Base-by-base conservation (phyloP, 2,888 invertebrate species). In the Chymomyza fuscimana region DNA sequence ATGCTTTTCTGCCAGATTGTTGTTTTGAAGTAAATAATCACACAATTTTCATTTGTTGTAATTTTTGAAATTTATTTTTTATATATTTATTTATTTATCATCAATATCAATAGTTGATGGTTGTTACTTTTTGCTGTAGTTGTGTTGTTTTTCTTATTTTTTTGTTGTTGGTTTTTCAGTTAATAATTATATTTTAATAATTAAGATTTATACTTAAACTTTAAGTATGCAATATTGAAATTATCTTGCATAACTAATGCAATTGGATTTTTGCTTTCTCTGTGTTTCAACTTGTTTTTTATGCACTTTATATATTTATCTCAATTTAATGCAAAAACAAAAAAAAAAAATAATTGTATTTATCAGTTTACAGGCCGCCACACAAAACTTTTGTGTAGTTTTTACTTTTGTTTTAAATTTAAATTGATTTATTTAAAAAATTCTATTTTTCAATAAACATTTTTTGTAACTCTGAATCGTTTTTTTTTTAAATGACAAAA, bases 121-220 rank as follows among this genome's bases (percentile, higher is more conserved):
- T 71, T 70, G 65, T 75, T 75, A 67, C 69, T 81, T 84, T 58
- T 78, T 81, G 82, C 72, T 73, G 77, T 87, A 77, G 83, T 25
- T 58, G 58, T 58, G 58, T 46, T 58, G 58, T 58, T 19, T 58
- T 22, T 58, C 22, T 58, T 16, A 19, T 83, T 76, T 86, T 79
- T 72, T 59, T 25, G 25, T 63, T 74, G 29, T 66, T 65, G 73
- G 82, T 80, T 82, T 74, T 70, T 61, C 61, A 68, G 50, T 62
- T 62, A 80, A 72, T 70, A 16, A 70, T 67, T 61, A 50, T 61
- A 58, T 46, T 40, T 22, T 67, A 74, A 76, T 87, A 78, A 85
- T 83, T 83, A 83, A 80, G 87, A 86, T 74, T 87, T 82, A 85
- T 87, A 80, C 86, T 83, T 83, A 83, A 81, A 80, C 81, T 71